These are phyloP conservation scores for Phyllotis vaccarum DNA, from an alignment of 2,797 vertebrate species.

Conservation along the genomic window DNA sequence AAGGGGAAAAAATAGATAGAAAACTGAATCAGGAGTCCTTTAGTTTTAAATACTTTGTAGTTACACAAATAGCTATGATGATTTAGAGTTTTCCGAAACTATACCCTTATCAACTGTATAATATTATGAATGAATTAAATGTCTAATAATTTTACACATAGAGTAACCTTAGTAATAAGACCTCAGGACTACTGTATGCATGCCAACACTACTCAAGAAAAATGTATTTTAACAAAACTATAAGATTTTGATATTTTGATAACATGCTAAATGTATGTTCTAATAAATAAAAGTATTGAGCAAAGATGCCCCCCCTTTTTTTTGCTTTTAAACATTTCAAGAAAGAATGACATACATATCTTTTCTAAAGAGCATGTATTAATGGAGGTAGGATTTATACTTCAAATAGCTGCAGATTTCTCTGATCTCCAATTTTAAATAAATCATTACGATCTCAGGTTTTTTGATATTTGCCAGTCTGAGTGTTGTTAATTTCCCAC, in stretches of 20 bases:
- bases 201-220: background rate
- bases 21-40: background rate
- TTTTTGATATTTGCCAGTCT: background rate
- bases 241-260: background rate
- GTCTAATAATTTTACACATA: background rate
- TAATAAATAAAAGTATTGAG: background rate
- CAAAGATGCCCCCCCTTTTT: background rate
- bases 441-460: background rate
- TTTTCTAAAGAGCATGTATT: background rate
- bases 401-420: background rate
- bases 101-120: background rate
- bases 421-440: background rate
- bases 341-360: background rate
- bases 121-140: background rate
- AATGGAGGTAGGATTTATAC: background rate
- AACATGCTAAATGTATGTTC: background rate
- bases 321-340: background rate
- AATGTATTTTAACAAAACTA: no score
- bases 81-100: background rate
- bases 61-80: background rate
- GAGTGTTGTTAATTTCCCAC: background rate
- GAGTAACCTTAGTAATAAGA: background rate
- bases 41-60: background rate
- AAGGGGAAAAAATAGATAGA: no score
- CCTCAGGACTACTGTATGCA: background rate